phyloP scores from a whole-genome alignment of 2,797 vertebrate species.

The Okamejei kenojei region DNA sequence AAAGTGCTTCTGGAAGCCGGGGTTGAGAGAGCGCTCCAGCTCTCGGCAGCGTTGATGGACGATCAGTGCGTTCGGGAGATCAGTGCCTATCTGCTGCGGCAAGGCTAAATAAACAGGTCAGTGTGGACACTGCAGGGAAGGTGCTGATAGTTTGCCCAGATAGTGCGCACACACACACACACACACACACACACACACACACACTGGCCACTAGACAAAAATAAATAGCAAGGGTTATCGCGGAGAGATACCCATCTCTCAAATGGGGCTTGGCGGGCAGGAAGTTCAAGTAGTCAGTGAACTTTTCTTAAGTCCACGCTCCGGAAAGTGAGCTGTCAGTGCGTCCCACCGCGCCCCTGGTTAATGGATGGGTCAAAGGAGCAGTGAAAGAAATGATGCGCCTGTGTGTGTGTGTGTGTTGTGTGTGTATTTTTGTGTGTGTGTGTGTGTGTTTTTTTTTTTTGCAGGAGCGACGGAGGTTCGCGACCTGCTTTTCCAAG shows the following conservation, averaged over 20 bases:
- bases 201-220: constrained; percentile 55
- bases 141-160: constrained; percentile 32
- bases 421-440: too few relatives aligned
- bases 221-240: constrained; percentile 78
- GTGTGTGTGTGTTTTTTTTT: too few relatives aligned
- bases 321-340: constrained; percentile 21
- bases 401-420: too few relatives aligned
- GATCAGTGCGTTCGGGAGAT: not conserved
- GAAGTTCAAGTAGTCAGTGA: constrained; percentile 83
- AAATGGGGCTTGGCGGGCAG: constrained; percentile 66
- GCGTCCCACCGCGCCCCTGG: not conserved
- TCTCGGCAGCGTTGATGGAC: constrained; percentile 15
- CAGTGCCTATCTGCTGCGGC: not conserved
- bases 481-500: not conserved
- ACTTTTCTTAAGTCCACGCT: constrained; percentile 42
- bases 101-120: constrained; percentile 25
- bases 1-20: constrained; percentile 35
- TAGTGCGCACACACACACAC: not conserved
- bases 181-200: not conserved
- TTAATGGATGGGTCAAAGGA: not conserved
- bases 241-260: constrained; percentile 81
- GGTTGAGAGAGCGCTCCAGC: constrained; percentile 38
- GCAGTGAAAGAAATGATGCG: not conserved
- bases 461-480: not conserved
- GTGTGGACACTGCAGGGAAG: constrained; percentile 29